Evolutionary conservation across 2,888 invertebrate genomes (phyloP).

Genomic region (Amiota mariae): DNA sequence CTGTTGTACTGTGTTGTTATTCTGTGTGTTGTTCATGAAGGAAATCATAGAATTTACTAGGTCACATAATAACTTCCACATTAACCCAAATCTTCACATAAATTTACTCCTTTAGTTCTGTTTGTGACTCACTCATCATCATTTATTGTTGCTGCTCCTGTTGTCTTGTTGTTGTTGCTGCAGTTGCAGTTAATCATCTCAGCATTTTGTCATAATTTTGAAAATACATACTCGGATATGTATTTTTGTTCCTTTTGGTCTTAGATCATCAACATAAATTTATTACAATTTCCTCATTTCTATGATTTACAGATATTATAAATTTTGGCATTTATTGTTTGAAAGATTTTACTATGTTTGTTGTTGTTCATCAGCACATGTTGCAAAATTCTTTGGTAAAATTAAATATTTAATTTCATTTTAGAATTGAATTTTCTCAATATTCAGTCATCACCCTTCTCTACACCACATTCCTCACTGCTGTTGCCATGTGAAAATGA

Average conservation of each 20-base stretch:
- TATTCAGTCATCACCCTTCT: background rate
- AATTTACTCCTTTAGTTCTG: background rate
- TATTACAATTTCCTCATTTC: background rate
- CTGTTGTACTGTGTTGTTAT: background rate
- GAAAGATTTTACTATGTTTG: background rate
- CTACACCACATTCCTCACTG: background rate
- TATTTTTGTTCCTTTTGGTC: background rate
- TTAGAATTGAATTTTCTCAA: constrained; percentile 28
- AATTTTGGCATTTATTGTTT: background rate
- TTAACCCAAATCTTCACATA: constrained; percentile 10
- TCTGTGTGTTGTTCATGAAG: background rate
- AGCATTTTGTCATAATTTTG: background rate
- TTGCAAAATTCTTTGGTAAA: background rate
- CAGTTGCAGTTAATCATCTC: no score
- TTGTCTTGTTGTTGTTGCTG: no score
- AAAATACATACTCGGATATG: no score
- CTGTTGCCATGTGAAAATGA: constrained; percentile 1
- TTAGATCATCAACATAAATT: background rate
- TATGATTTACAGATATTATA: background rate
- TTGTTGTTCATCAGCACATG: background rate
- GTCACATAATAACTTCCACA: constrained; percentile 14
- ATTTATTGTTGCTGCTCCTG: no score
- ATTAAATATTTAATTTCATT: constrained; percentile 28
- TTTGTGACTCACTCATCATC: no score
- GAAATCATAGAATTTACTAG: background rate